These are phyloP conservation scores for Euplexia lucipara DNA, from an alignment of 2,888 invertebrate genomes.

Conservation along the genomic window DNA sequence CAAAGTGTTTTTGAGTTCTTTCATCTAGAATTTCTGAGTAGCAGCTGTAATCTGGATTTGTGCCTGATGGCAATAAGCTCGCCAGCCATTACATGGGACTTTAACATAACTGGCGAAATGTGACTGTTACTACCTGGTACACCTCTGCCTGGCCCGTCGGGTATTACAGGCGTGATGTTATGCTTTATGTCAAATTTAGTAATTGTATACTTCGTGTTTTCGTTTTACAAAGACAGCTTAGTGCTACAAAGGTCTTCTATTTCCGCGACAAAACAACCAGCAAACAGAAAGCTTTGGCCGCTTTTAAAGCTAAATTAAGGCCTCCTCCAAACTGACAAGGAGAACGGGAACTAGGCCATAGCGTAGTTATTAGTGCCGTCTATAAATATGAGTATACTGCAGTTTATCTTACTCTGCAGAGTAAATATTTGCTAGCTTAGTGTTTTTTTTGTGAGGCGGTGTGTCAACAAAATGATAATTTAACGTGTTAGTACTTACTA, in stretches of 20 bases:
- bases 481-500: too few species aligned
- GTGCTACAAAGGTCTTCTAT: slow-evolving; percentile 43
- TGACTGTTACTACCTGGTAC: too few species aligned
- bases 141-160: too few species aligned
- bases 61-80: too few species aligned
- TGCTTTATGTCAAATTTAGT: too few species aligned
- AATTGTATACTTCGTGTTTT: background rate
- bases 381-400: slow-evolving; percentile 31
- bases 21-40: too few species aligned
- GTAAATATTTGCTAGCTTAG: background rate
- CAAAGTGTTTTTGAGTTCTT: too few species aligned
- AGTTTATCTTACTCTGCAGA: background rate
- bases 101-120: too few species aligned
- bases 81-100: too few species aligned
- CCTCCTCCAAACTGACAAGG: slow-evolving; percentile 45
- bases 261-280: slow-evolving; percentile 28
- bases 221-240: slow-evolving; percentile 31
- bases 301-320: slow-evolving; percentile 60
- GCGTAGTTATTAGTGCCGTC: slow-evolving; percentile 29
- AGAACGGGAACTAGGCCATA: slow-evolving; percentile 44
- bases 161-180: too few species aligned
- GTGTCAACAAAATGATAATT: background rate
- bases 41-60: too few species aligned
- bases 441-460: background rate
- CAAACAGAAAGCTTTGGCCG: slow-evolving; percentile 53